Evolutionary conservation across 1,140 invertebrate genomes (phyloP).

Genomic region (Manduca sexta): DNA sequence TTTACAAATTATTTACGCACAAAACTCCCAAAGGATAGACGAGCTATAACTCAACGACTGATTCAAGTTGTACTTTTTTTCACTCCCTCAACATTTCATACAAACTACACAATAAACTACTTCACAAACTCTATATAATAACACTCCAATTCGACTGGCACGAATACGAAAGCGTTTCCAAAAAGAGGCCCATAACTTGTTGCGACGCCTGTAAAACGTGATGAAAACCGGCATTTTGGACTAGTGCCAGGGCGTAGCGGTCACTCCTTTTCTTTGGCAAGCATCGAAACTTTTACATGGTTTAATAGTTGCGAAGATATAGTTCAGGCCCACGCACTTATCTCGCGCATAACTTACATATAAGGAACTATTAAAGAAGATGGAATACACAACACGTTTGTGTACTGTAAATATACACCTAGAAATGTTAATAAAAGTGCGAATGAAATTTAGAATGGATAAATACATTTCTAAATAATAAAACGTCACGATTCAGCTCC

Average conservation of each 20-base stretch:
- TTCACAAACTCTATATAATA: conserved; percentile 8
- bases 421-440: too few species aligned
- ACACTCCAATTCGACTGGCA: conserved; percentile 7
- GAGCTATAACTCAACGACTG: too few species aligned
- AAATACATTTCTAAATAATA: too few species aligned
- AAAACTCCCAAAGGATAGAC: too few species aligned
- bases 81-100: too few species aligned
- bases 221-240: conserved; percentile 31
- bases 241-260: conserved; percentile 20
- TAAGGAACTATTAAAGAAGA: not conserved
- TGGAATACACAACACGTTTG: too few species aligned
- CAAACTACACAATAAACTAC: conserved; percentile 4
- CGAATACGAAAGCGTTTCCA: conserved; percentile 10
- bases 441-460: too few species aligned
- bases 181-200: conserved; percentile 34
- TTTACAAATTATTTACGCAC: too few species aligned
- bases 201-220: conserved; percentile 30
- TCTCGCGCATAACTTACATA: not conserved
- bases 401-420: too few species aligned
- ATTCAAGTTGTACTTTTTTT: too few species aligned
- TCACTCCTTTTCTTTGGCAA: conserved; percentile 25
- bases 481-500: too few species aligned
- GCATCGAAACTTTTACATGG: conserved; percentile 15
- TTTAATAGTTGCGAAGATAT: conserved; percentile 10
- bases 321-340: conserved; percentile 3